Evolutionary conservation across 2,888 invertebrate species (phyloP).

Genomic region (Volucella bombylans): DNA sequence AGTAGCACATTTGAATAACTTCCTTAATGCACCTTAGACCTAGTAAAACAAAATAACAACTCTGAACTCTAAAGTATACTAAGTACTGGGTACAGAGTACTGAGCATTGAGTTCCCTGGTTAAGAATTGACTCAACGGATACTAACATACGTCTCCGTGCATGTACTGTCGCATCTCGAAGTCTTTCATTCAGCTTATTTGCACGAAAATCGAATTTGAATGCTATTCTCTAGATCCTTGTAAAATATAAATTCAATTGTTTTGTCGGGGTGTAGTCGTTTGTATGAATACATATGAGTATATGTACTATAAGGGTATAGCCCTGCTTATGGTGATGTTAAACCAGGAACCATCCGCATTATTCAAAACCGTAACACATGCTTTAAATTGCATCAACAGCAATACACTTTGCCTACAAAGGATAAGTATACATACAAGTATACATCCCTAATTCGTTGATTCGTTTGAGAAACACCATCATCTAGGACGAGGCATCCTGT

Average conservation of each 20-base stretch:
- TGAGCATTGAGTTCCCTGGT: background rate
- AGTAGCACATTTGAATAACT: constrained; percentile 23
- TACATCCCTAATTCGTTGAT: background rate
- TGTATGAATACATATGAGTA: background rate
- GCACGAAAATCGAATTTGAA: constrained; percentile 56
- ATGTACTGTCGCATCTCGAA: background rate
- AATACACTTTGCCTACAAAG: constrained; percentile 7
- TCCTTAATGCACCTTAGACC: constrained; percentile 32
- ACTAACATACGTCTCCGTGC: background rate
- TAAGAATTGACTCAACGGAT: background rate
- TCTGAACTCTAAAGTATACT: background rate
- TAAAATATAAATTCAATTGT: constrained; percentile 37
- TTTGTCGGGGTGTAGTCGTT: background rate
- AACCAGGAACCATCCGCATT: constrained; percentile 40
- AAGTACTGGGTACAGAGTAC: background rate
- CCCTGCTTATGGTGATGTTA: constrained; percentile 14
- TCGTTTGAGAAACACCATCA: background rate
- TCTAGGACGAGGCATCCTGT: no score
- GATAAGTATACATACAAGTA: background rate
- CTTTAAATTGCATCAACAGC: constrained; percentile 40
- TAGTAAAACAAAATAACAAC: constrained; percentile 4
- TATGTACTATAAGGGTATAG: background rate
- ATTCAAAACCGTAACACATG: constrained; percentile 51
- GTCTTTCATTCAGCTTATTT: constrained; percentile 10
- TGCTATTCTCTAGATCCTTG: constrained; percentile 13